Conservation (phyloP, 2,888 invertebrate genomes). For the Lumbricus terrestris region DNA sequence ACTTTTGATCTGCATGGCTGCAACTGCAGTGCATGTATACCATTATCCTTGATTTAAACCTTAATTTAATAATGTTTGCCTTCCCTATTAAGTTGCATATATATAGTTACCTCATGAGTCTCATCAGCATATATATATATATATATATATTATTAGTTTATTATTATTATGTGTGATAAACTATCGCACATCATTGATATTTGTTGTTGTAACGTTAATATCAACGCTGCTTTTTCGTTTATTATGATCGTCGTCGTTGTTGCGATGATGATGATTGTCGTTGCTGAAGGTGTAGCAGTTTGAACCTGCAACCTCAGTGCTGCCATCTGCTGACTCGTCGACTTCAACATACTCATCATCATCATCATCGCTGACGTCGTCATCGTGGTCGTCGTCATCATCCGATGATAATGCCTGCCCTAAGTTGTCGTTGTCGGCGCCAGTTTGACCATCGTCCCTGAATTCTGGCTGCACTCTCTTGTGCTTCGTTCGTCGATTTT, state of each 20-base stretch:
- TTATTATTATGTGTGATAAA: neutral
- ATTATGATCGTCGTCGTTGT: neutral
- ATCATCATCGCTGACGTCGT: no score
- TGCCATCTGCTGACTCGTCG: no score
- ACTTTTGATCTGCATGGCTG: no score
- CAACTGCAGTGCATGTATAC: no score
- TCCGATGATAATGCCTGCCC: neutral
- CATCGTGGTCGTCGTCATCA: neutral
- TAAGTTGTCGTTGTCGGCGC: neutral
- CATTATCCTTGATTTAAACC: no score
- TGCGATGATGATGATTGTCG: neutral
- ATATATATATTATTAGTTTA: neutral
- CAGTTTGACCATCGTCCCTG: neutral
- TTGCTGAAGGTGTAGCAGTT: neutral
- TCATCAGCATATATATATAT: no score
- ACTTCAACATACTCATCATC: neutral
- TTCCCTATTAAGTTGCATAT: no score
- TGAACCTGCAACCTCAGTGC: neutral
- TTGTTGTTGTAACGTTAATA: no score
- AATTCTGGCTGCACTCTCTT: constrained; percentile 30
- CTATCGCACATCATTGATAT: neutral
- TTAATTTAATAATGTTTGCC: no score
- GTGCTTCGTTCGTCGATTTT: constrained; percentile 39
- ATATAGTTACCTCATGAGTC: neutral
- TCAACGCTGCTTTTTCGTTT: neutral